These are phyloP conservation scores for Stictocephala bisonia DNA, from an alignment of 2,888 invertebrate species.

Conservation along the genomic window DNA sequence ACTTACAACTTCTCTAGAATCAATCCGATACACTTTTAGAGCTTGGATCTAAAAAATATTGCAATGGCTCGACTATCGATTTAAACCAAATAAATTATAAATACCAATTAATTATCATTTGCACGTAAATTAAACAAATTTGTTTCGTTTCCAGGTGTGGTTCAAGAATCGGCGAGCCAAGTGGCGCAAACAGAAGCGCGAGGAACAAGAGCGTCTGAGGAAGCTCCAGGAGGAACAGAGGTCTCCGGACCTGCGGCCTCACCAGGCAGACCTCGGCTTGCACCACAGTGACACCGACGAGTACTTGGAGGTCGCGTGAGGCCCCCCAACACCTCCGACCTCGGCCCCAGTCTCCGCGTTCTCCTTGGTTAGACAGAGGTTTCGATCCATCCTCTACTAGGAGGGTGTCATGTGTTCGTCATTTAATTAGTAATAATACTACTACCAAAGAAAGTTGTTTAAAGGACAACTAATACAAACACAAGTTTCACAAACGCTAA, in stretches of 20 bases:
- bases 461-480: too few species aligned
- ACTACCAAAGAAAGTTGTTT: too few species aligned
- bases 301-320: conserved; percentile 56
- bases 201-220: conserved; percentile 83
- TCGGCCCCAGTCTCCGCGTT: conserved; percentile 11
- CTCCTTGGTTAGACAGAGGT: neutral
- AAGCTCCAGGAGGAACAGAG: conserved; percentile 83
- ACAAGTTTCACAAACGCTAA: too few species aligned
- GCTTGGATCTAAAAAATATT: too few species aligned
- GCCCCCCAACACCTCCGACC: neutral
- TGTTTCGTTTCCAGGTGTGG: conserved; percentile 82
- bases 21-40: too few species aligned
- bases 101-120: neutral
- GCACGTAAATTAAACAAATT: conserved; percentile 25
- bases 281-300: conserved; percentile 56
- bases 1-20: too few species aligned
- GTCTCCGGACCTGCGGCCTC: neutral
- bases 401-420: too few species aligned
- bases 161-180: conserved; percentile 96
- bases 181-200: conserved; percentile 96
- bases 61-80: too few species aligned
- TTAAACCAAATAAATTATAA: too few species aligned
- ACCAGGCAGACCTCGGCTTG: conserved; percentile 4
- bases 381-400: too few species aligned
- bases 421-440: too few species aligned